Evolutionary conservation across 2,888 invertebrate genomes (phyloP).

Genomic region (Eristalinus sepulchralis): DNA sequence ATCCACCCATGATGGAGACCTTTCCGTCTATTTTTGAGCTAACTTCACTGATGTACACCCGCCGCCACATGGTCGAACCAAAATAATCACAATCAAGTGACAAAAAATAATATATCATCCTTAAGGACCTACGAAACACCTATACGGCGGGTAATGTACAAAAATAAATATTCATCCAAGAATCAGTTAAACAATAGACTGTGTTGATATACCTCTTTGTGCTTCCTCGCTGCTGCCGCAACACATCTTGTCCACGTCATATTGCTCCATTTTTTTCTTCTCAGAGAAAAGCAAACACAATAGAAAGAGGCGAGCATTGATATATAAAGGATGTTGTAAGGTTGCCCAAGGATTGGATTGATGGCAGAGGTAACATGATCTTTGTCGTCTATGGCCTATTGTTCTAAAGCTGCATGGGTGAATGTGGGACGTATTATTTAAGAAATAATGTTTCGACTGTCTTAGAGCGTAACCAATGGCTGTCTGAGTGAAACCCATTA

Average conservation of each 20-base stretch:
- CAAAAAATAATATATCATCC: not conserved
- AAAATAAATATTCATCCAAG: slow-evolving; percentile 49
- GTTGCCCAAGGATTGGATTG: slow-evolving; percentile 54
- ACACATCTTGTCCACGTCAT: slow-evolving; percentile 37
- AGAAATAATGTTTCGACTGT: slow-evolving; percentile 48
- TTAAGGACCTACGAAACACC: slow-evolving; percentile 17
- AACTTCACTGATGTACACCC: not conserved
- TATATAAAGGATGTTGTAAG: slow-evolving; percentile 59
- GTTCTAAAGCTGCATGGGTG: slow-evolving; percentile 63
- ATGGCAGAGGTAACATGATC: slow-evolving; percentile 75
- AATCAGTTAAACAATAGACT: slow-evolving; percentile 45
- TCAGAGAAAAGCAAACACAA: not conserved
- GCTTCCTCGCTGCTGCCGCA: slow-evolving; percentile 36
- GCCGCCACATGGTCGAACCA: not conserved
- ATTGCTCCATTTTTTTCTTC: slow-evolving; percentile 37
- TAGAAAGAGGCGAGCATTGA: slow-evolving; percentile 12
- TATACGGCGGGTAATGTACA: slow-evolving; percentile 26
- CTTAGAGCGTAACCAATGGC: slow-evolving; percentile 45
- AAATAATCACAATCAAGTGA: not conserved
- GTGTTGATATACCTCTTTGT: slow-evolving; percentile 33
- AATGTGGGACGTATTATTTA: slow-evolving; percentile 63
- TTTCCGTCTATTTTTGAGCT: not conserved
- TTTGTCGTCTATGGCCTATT: slow-evolving; percentile 65
- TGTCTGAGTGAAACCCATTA: slow-evolving; percentile 66
- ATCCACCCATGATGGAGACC: not conserved